phyloP scores from a whole-genome alignment of 1,140 invertebrate genomes.

The Caerostris darwini region DNA sequence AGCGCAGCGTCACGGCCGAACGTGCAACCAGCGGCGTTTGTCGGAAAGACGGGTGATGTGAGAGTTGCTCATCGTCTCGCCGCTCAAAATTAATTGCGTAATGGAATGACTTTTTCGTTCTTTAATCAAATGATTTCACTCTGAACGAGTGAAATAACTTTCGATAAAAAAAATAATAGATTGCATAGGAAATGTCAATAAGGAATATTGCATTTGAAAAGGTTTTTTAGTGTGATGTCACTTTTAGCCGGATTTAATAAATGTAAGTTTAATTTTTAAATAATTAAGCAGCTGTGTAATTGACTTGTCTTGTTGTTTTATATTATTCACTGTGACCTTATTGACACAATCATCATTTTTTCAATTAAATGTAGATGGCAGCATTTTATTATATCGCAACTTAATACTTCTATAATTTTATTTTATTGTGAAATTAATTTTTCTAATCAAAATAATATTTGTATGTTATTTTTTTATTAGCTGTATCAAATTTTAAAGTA shows the following conservation, averaged over 20 bases:
- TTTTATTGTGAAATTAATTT: too few relatives aligned
- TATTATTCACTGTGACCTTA: neutral
- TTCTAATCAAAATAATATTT: too few relatives aligned
- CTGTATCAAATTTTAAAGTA: too few relatives aligned
- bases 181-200: neutral
- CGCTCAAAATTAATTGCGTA: conserved; percentile 50
- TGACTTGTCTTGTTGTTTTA: neutral
- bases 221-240: neutral
- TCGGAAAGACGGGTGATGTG: conserved; percentile 19
- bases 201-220: neutral
- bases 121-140: conserved; percentile 54
- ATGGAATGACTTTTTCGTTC: conserved; percentile 42
- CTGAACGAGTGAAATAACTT: neutral
- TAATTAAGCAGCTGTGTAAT: neutral
- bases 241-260: neutral
- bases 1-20: conserved; percentile 10
- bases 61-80: conserved; percentile 40
- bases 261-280: neutral
- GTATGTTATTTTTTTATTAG: too few relatives aligned
- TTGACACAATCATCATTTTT: too few relatives aligned
- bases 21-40: neutral
- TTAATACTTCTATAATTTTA: too few relatives aligned
- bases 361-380: too few relatives aligned
- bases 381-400: too few relatives aligned
- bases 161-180: neutral